Conservation (phyloP, 92 coral and sea anemone genomes). For the Micromussa lordhowensis region DNA sequence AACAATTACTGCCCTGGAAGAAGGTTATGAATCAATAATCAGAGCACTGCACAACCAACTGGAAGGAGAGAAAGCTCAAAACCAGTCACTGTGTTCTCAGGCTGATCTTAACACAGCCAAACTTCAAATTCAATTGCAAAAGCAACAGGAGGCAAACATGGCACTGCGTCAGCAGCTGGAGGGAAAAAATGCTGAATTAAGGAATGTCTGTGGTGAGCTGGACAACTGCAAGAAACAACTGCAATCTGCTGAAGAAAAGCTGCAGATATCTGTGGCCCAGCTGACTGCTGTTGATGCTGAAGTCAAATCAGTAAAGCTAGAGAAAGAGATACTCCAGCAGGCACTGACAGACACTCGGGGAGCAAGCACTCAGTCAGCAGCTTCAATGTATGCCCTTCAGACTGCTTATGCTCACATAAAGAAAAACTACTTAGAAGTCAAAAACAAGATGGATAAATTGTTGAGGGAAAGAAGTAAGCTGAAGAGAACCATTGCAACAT, state of each 20-base stretch:
- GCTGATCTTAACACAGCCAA: constrained; percentile 83
- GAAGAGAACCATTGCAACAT: constrained; percentile 76
- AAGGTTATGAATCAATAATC: constrained; percentile 79
- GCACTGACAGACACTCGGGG: constrained; percentile 67
- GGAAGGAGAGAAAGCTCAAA: constrained; percentile 87
- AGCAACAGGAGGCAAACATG: constrained; percentile 73
- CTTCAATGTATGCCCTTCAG: constrained; percentile 95
- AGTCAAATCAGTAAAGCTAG: constrained; percentile 65
- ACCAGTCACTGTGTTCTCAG: constrained; percentile 88
- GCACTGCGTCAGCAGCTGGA: constrained; percentile 71
- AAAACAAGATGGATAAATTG: constrained; percentile 80
- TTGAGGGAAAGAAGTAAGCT: constrained; percentile 94
- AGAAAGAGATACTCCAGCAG: constrained; percentile 75
- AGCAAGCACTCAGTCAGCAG: constrained; percentile 71
- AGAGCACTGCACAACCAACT: constrained; percentile 86
- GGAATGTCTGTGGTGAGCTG: constrained; percentile 64
- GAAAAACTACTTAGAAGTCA: constrained; percentile 81
- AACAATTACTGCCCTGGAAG: constrained; percentile 71
- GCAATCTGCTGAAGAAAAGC: constrained; percentile 56
- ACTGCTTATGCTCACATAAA: constrained; percentile 91
- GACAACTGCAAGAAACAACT: constrained; percentile 62
- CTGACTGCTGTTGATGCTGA: constrained; percentile 76
- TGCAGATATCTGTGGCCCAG: constrained; percentile 53
- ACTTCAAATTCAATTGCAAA: constrained; percentile 80
- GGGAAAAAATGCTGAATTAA: constrained; percentile 68